These are phyloP conservation scores for Ispidina lecontei DNA, from an alignment of 2,797 vertebrate species.

Conservation along the genomic window DNA sequence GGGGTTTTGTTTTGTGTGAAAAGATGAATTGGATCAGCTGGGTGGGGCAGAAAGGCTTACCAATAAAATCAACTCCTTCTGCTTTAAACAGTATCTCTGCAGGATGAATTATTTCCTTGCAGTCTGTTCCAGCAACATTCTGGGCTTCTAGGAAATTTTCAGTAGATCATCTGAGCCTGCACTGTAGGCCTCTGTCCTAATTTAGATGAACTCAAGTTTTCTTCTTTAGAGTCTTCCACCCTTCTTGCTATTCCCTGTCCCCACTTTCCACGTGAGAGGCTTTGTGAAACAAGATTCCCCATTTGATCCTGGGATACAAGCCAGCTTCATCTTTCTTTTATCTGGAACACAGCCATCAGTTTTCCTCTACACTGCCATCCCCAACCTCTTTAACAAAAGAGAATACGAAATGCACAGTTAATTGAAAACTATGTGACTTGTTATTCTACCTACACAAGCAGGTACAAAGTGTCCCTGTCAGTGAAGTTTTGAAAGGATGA, in stretches of 20 bases:
- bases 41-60: neutral
- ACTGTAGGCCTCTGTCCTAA: neutral
- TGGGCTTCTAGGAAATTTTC: neutral
- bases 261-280: neutral
- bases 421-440: neutral
- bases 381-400: neutral
- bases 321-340: neutral
- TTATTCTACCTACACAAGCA: neutral
- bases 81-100: neutral
- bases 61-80: accelerated
- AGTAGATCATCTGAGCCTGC: neutral
- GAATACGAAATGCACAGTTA: neutral
- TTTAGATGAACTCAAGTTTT: neutral
- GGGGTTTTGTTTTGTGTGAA: neutral
- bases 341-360: neutral
- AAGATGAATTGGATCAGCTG: neutral
- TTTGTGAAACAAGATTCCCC: neutral
- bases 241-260: neutral
- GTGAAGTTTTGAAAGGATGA: neutral
- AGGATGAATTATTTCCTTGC: neutral
- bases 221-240: neutral
- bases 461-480: neutral
- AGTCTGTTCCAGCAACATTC: neutral
- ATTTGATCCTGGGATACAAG: neutral
- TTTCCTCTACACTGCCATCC: neutral